Evolutionary conservation across 2,797 vertebrate genomes (phyloP).

Genomic region (Intellagama lesueurii): DNA sequence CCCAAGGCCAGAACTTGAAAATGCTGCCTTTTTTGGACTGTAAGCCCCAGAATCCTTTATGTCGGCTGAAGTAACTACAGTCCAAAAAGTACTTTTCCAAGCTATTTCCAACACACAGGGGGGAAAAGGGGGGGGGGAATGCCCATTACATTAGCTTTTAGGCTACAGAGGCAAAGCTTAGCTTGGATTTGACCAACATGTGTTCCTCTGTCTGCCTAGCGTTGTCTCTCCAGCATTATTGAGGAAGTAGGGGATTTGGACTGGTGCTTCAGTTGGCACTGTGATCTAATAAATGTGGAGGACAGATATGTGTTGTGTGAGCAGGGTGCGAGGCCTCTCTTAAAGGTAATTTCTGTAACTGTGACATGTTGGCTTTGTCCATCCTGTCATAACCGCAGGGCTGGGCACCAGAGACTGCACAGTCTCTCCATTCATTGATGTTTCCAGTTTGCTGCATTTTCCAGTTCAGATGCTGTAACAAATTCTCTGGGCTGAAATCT

Average conservation of each 20-base stretch:
- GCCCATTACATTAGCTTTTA: background rate
- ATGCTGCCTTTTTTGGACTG: background rate
- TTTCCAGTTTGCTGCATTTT: slow-evolving; percentile 19
- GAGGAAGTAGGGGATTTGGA: background rate
- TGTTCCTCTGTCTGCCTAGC: background rate
- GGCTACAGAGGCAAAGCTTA: background rate
- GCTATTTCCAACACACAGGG: too few relatives aligned
- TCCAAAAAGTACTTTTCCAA: too few relatives aligned
- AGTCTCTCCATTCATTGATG: slow-evolving; percentile 11
- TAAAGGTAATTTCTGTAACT: slow-evolving; percentile 1
- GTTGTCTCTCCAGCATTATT: background rate
- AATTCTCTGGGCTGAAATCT: slow-evolving; percentile 15
- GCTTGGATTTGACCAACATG: too few relatives aligned
- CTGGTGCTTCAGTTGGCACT: background rate
- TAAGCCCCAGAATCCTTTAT: too few relatives aligned
- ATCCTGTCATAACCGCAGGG: background rate
- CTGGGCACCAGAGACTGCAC: slow-evolving; percentile 10
- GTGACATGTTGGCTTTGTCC: background rate
- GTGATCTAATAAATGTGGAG: background rate
- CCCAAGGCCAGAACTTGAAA: background rate
- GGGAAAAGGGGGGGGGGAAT: background rate
- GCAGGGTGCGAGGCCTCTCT: background rate
- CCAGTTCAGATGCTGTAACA: slow-evolving; percentile 23
- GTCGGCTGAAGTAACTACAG: too few relatives aligned
- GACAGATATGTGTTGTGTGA: background rate